Base-by-base conservation (phyloP, 2,113 vertebrate species). In the Ictidomys tridecemlineatus region DNA sequence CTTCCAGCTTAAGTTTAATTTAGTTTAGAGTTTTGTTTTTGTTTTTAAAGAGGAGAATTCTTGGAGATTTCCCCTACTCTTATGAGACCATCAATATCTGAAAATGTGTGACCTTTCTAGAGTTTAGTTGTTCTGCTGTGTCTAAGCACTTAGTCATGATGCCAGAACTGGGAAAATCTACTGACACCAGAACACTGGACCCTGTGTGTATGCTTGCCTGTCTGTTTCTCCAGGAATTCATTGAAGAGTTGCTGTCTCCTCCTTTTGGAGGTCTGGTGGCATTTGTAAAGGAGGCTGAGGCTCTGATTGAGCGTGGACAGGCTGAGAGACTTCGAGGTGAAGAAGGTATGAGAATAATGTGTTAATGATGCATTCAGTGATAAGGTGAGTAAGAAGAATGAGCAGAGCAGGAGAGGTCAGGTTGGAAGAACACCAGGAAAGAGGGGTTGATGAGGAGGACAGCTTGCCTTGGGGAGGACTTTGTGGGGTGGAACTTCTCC, bases 231-330 rank as follows among this genome's bases (percentile, higher is more conserved):
- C 86, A 99, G 99, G 99, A 99, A 97, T 99, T 99, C 74, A 99
- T 99, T 1, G 99, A 99, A 96, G 99, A 99, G 98, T 98, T 99
- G 74, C 97, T 99, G 8, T 99, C 99, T 0, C 98, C 99, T 0
- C 99, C 99, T 0, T 99, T 99, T 2, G 99, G 99, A 17, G 99
- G 99, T 22, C 99, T 99, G 99, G 99, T 99, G 53, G 98, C 99
- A 8, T 99, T 99, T 48, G 99, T 99, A 97, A 99, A 99, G 98
- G 99, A 99, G 97, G 99, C 99, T 0, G 99, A 99, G 97, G 98
- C 98, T 11, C 97, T 99, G 97, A 98, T 99, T 95, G 99, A 99
- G 98, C 99, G 99, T 97, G 99, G 99, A 22, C 99, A 99, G 94
- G 98, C 99, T 67, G 99, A 99, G 32, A 98, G 98, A 1, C 99